Conservation (phyloP, 2,113 vertebrate genomes). For the Sula dactylatra region DNA sequence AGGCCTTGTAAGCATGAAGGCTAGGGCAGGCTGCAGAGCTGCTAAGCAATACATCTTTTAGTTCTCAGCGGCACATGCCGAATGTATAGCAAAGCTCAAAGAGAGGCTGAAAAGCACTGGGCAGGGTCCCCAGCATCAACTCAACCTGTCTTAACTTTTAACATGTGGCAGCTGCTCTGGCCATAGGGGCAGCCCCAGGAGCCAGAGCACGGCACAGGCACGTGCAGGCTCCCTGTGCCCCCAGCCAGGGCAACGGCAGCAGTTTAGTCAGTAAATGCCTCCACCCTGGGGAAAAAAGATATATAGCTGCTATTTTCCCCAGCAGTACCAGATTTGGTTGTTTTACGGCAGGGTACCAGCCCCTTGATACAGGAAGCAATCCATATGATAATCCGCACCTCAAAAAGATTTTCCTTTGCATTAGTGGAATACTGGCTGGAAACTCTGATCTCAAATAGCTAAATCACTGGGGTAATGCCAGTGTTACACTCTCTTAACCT, state of each 20-base stretch:
- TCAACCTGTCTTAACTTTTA: neutral
- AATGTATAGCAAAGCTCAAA: neutral
- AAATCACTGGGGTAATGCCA: neutral
- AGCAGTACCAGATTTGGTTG: neutral
- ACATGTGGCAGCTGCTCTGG: neutral
- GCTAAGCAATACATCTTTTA: neutral
- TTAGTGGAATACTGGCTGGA: neutral
- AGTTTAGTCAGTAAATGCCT: neutral
- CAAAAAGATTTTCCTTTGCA: neutral
- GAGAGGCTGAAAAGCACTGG: accelerated
- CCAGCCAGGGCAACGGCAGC: neutral
- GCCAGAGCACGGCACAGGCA: neutral
- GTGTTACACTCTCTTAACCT: neutral
- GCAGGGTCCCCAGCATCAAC: neutral
- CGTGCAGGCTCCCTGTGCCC: neutral
- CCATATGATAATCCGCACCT: neutral
- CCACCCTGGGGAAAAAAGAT: neutral
- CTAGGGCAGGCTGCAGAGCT: neutral
- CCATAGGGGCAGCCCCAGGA: neutral
- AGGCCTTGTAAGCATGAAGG: neutral
- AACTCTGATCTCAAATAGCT: neutral
- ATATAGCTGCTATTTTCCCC: neutral
- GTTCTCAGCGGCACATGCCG: accelerated
- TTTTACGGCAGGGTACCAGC: neutral
- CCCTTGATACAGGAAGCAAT: neutral